Evolutionary conservation across 2,888 invertebrate genomes (phyloP).

Genomic region (Drosophila melanosoma): DNA sequence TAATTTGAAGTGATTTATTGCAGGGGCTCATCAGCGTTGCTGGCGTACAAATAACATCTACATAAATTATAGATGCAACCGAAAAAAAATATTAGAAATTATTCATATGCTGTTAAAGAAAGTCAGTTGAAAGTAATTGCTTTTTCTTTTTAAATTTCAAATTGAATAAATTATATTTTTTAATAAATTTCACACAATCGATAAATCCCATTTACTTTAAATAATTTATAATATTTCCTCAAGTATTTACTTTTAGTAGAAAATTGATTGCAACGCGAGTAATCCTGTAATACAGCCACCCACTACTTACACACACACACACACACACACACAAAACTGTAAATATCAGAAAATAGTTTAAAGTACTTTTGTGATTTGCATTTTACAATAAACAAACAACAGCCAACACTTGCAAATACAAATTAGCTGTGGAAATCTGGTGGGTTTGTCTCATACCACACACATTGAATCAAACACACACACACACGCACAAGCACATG

Average conservation of each 20-base stretch:
- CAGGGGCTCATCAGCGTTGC: neutral
- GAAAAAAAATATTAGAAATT: neutral
- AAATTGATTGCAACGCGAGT: neutral
- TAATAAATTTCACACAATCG: neutral
- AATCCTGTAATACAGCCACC: neutral
- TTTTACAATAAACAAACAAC: constrained; percentile 36
- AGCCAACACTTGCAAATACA: constrained; percentile 38
- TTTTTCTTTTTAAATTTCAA: neutral
- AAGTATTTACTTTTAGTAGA: neutral
- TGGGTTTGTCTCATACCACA: constrained; percentile 53
- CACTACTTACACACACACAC: neutral
- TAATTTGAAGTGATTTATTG: constrained; percentile 33
- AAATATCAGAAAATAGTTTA: constrained; percentile 18
- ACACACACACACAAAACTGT: neutral
- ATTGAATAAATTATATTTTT: neutral
- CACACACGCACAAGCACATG: constrained; percentile 6
- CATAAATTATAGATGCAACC: neutral
- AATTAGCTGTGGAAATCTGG: constrained; percentile 49
- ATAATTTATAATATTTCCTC: neutral
- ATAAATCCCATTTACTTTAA: neutral
- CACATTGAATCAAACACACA: constrained; percentile 18
- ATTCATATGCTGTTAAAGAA: neutral
- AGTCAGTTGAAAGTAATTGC: neutral
- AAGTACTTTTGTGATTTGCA: constrained; percentile 37
- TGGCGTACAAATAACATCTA: constrained; percentile 14